A percentile compares a stretch with the other conserved stretches of the same genome.
Conservation (phyloP, 2,797 vertebrate genomes). For the Argya squamiceps region DNA sequence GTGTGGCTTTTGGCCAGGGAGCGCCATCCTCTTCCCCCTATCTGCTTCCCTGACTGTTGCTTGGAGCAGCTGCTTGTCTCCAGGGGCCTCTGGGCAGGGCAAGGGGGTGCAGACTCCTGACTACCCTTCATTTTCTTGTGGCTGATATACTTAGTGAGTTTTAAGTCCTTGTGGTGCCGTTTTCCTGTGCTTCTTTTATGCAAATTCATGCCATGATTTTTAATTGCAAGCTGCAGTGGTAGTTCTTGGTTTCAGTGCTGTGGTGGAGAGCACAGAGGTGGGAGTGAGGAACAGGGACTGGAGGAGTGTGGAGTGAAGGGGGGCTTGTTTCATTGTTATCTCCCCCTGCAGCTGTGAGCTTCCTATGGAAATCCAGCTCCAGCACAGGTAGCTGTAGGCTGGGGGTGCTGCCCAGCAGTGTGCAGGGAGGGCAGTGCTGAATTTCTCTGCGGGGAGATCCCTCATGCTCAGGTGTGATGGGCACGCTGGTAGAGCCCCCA, state of each 20-base stretch:
- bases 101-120: background rate
- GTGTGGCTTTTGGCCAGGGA: background rate
- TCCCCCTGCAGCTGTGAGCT: background rate
- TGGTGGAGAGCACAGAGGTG: background rate
- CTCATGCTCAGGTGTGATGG: fast-evolving
- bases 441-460: background rate
- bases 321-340: background rate
- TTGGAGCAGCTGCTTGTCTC: background rate
- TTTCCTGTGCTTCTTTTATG: background rate
- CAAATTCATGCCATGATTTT: background rate
- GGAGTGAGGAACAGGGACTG: background rate
- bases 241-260: background rate
- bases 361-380: background rate
- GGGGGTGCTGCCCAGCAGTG: background rate
- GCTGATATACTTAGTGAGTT: background rate
- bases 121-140: background rate
- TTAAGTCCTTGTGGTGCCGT: fast-evolving
- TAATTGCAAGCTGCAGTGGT: background rate
- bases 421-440: background rate
- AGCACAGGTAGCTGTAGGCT: background rate
- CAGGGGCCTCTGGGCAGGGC: background rate
- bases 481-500: background rate
- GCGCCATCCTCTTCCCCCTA: background rate
- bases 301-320: background rate
- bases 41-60: conserved; percentile 1